Conservation (phyloP, 2,113 vertebrate genomes). For the Mellivora capensis region DNA sequence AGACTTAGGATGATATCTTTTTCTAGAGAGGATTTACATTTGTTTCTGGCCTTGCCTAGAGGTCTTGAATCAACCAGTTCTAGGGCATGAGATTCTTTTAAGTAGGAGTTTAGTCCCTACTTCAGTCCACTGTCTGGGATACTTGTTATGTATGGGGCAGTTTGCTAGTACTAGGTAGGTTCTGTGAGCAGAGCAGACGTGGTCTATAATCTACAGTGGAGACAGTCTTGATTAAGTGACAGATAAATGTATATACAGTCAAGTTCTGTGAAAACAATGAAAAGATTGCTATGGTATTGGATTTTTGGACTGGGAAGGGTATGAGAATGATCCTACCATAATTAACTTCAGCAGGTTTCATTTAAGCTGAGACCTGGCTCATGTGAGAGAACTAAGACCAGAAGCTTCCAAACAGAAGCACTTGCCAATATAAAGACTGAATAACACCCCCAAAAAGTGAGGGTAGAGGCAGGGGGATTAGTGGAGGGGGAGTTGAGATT, state of each 20-base stretch:
- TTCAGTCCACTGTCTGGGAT: neutral
- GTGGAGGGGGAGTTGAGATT: neutral
- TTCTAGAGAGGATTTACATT: slow-evolving; percentile 6
- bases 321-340: neutral
- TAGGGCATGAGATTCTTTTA: neutral
- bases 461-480: too few relatives aligned
- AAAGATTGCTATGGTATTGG: neutral
- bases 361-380: neutral
- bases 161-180: neutral
- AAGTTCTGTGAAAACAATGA: neutral
- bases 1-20: neutral
- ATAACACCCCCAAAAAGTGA: neutral
- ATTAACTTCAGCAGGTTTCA: neutral
- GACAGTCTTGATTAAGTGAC: neutral
- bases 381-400: neutral
- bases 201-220: neutral
- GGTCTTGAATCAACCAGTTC: slow-evolving; percentile 6
- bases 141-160: neutral
- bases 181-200: neutral
- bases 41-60: neutral
- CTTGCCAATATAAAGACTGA: neutral
- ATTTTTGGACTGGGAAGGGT: neutral
- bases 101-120: neutral
- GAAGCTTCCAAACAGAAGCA: neutral
- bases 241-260: neutral